Evolutionary conservation across 1,140 invertebrate species (phyloP), one percentile per base, ranked within the genome.

Genomic region (Drosophila subpulchrella): DNA sequence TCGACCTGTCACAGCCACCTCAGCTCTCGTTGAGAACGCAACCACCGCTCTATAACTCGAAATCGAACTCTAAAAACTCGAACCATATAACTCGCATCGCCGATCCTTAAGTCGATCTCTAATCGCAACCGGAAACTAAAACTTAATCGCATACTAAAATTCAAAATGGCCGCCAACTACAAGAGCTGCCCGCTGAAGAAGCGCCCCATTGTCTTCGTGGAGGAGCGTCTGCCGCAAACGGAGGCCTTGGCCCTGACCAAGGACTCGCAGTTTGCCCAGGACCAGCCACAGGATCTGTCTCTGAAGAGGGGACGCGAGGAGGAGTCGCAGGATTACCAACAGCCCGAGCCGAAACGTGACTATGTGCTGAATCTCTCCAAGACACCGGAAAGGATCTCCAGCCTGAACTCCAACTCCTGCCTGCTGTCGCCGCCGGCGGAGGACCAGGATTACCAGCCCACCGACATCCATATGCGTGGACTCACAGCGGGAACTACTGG

Each of bases 161-260:
- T 41, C 12, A 73, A 53, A 62, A 91, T 91, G 90, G 77, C 81
- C 41, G 56, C 78, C 77, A 97, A 96, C 92, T 97, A 97, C 93
- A 97, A 96, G 86, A 95, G 96, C 93, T 97, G 97, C 91, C 97
- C 97, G 91, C 94, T 98, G 32, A 98, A 98, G 93, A 98, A 98
- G 93, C 95, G 97, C 91, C 97, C 97, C 61, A 95, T 97, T 70
- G 93, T 94, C 13, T 93, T 96, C 20, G 81, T 86, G 39, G 72
- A 93, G 94, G 82, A 94, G 48, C 72, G 68, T 5, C 73, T 76
- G 44, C 70, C 71, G 59, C 89, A 91, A 80, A 84, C 78, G 30
- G 89, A 85, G 73, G 84, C 89, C 71, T 91, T 90, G 82, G 82
- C 88, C 11, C 17, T 90, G 68, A 82, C 83, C 70, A 81, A 88